These are phyloP conservation scores for Margaritifera margaritifera DNA, from an alignment of 2,888 invertebrate genomes.

Conservation along the genomic window DNA sequence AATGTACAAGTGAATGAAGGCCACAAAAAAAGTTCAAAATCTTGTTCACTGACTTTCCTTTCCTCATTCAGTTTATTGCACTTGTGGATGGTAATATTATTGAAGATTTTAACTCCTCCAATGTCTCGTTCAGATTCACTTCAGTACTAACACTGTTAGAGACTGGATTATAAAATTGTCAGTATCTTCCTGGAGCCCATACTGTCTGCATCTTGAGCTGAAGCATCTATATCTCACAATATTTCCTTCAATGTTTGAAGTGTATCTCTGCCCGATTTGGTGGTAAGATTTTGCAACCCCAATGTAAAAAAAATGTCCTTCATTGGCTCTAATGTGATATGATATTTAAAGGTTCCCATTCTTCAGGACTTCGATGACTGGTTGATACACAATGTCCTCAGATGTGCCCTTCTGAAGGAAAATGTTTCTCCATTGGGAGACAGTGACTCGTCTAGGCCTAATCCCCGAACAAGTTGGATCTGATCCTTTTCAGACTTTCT, in stretches of 20 bases:
- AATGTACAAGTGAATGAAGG: constrained; percentile 21
- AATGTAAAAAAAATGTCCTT: no score
- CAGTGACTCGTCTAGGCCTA: no score
- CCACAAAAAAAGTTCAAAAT: constrained; percentile 31
- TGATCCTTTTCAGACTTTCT: no score
- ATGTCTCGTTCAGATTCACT: constrained; percentile 14
- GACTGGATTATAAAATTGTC: constrained; percentile 19
- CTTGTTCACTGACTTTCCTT: constrained; percentile 7
- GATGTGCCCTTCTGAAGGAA: no score
- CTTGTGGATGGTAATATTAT: constrained; percentile 15
- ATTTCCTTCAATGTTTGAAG: constrained; percentile 17
- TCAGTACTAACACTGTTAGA: constrained; percentile 19
- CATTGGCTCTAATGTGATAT: no score
- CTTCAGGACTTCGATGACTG: no score
- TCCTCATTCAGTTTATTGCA: constrained; percentile 16
- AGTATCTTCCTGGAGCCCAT: constrained; percentile 13
- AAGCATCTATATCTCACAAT: constrained; percentile 6
- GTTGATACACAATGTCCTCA: no score
- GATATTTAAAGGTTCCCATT: no score
- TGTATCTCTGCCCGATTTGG: constrained; percentile 16
- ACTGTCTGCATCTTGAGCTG: constrained; percentile 3
- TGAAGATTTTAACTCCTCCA: constrained; percentile 18
- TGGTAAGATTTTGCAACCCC: constrained; percentile 2
- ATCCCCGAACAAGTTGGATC: no score
- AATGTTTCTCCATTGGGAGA: no score